Evolutionary conservation across 2,888 invertebrate species (phyloP).

Genomic region (Chelonus formosanus): DNA sequence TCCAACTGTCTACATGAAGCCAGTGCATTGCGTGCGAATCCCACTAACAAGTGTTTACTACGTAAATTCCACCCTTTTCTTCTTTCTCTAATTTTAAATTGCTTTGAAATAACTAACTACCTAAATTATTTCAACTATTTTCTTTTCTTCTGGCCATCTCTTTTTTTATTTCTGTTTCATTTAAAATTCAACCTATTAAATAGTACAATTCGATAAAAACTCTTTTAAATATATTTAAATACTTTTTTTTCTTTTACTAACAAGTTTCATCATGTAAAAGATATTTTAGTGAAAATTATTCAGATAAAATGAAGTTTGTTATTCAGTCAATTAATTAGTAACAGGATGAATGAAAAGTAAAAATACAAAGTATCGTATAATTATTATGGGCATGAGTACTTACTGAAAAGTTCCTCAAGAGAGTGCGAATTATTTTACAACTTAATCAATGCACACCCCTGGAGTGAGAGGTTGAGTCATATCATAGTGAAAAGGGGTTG

Average conservation of each 20-base stretch:
- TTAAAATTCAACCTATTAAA: too few species aligned
- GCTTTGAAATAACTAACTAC: constrained; percentile 2
- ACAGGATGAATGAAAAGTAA: too few species aligned
- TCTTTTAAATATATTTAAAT: too few species aligned
- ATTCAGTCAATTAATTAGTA: too few species aligned
- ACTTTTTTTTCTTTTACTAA: too few species aligned
- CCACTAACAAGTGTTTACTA: constrained; percentile 34
- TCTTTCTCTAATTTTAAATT: constrained; percentile 15
- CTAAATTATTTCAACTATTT: neutral
- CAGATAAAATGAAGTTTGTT: too few species aligned
- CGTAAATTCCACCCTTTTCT: constrained; percentile 29
- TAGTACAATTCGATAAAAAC: too few species aligned
- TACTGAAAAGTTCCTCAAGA: neutral
- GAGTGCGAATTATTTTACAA: constrained; percentile 36
- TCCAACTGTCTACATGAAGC: constrained; percentile 1
- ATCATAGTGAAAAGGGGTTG: constrained; percentile 14
- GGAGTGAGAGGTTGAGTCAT: constrained; percentile 19
- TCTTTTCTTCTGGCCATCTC: neutral
- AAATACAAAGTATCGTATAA: too few species aligned
- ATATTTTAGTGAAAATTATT: too few species aligned
- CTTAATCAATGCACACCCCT: constrained; percentile 39
- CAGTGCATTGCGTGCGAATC: constrained; percentile 3
- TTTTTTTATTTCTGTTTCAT: too few species aligned
- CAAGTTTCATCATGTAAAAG: too few species aligned
- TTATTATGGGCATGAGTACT: constrained; percentile 8